These are phyloP conservation scores for Ptychochromis oligacanthus DNA, from an alignment of 2,113 vertebrate genomes.

Conservation along the genomic window DNA sequence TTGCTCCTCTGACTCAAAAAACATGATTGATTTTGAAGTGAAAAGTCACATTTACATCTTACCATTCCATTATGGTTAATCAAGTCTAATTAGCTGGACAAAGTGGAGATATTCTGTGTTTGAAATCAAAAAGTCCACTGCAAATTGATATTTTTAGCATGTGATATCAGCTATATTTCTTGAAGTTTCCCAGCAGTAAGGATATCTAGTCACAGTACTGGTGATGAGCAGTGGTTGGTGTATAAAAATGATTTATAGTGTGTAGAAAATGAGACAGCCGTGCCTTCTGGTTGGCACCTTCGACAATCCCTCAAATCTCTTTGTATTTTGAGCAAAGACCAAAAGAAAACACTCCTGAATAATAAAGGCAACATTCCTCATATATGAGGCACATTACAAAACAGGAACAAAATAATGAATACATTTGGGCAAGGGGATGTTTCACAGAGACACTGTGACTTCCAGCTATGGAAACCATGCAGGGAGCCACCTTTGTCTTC, in stretches of 20 bases:
- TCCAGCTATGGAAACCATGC: constrained; percentile 64
- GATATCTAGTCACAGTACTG: constrained; percentile 58
- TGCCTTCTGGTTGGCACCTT: constrained; percentile 58
- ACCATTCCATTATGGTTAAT: constrained; percentile 57
- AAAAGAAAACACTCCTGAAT: constrained; percentile 63
- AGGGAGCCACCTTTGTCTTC: constrained; percentile 73
- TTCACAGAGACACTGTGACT: constrained; percentile 56
- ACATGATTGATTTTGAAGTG: constrained; percentile 69
- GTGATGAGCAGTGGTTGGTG: constrained; percentile 72
- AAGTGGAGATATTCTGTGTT: constrained; percentile 6
- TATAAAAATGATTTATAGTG: constrained; percentile 87
- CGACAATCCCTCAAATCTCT: constrained; percentile 70
- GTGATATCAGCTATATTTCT: constrained; percentile 26
- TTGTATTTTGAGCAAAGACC: constrained; percentile 58
- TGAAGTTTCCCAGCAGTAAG: not conserved
- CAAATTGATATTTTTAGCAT: constrained; percentile 15
- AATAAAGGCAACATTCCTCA: constrained; percentile 54
- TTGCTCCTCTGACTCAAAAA: constrained; percentile 50
- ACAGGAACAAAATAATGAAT: constrained; percentile 77
- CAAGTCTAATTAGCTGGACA: constrained; percentile 50
- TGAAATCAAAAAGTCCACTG: not conserved
- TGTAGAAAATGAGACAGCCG: constrained; percentile 61
- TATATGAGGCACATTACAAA: constrained; percentile 68
- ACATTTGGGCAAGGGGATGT: constrained; percentile 61
- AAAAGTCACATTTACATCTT: constrained; percentile 55